Evolutionary conservation across 2,797 vertebrate species (phyloP).

Genomic region (Trichosurus vulpecula): DNA sequence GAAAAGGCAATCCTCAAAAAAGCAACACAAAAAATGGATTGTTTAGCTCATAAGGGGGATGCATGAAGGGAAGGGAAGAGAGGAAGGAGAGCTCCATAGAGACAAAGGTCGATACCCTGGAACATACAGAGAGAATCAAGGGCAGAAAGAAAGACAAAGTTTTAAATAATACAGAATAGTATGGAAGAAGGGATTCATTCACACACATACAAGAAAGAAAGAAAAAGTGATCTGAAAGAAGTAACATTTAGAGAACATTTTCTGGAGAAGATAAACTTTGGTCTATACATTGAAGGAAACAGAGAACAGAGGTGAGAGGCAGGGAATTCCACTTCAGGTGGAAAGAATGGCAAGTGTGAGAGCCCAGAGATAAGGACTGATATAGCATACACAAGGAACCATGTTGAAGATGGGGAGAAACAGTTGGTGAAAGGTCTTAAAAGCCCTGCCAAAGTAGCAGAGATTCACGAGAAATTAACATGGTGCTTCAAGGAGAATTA

Average conservation of each 20-base stretch:
- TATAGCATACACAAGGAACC: neutral
- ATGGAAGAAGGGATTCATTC: neutral
- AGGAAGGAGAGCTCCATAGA: neutral
- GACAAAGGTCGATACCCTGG: neutral
- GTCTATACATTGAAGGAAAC: neutral
- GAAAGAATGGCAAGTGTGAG: neutral
- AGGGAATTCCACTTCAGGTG: neutral
- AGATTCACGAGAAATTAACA: neutral
- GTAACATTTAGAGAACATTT: neutral
- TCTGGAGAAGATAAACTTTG: neutral
- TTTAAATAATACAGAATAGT: neutral
- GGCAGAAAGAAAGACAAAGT: neutral
- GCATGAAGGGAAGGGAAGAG: neutral
- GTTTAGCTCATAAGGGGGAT: neutral
- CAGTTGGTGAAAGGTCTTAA: neutral
- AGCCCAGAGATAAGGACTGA: neutral
- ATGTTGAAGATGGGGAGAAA: rapidly evolving
- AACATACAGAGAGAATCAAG: neutral
- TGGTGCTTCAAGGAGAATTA: neutral
- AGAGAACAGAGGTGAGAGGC: neutral
- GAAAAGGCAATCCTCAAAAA: neutral
- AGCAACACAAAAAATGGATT: neutral
- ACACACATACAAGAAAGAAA: neutral
- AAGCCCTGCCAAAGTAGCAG: neutral
- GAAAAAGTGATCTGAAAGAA: neutral